phyloP scores from a whole-genome alignment of 1,140 invertebrate genomes.

The Cydia fagiglandana region DNA sequence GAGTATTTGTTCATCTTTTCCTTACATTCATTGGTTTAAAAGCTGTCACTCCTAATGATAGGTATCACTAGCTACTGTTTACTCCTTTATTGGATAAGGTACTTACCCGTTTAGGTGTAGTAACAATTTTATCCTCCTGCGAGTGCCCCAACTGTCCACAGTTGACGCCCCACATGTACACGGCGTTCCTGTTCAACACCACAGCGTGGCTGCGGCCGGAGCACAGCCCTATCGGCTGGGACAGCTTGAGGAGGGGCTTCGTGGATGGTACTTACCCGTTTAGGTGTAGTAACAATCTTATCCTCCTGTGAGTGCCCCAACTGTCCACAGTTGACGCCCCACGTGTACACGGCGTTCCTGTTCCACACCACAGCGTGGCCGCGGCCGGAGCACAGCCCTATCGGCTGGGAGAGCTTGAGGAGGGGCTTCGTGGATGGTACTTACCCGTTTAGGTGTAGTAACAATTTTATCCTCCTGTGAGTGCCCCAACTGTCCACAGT shows the following conservation, averaged over 20 bases:
- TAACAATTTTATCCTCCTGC: conserved; percentile 62
- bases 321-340: conserved; percentile 88
- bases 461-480: conserved; percentile 65
- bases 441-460: conserved; percentile 71
- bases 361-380: conserved; percentile 87
- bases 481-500: conserved; percentile 87
- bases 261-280: conserved; percentile 63
- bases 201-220: conserved; percentile 84
- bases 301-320: conserved; percentile 80
- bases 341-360: conserved; percentile 78
- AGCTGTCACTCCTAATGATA: too few relatives aligned
- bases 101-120: conserved; percentile 72
- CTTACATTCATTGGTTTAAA: too few relatives aligned
- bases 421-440: conserved; percentile 49
- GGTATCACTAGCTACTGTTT: too few relatives aligned
- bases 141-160: conserved; percentile 85
- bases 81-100: too few relatives aligned
- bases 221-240: conserved; percentile 77
- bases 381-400: conserved; percentile 81
- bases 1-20: too few relatives aligned
- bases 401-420: conserved; percentile 58
- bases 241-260: conserved; percentile 62
- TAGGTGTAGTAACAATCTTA: conserved; percentile 64
- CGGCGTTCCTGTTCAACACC: conserved; percentile 80
- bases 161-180: conserved; percentile 86